These are phyloP conservation scores for Caenorhabditis sp. DNA, from an alignment of 2,888 invertebrate species.

Conservation along the genomic window DNA sequence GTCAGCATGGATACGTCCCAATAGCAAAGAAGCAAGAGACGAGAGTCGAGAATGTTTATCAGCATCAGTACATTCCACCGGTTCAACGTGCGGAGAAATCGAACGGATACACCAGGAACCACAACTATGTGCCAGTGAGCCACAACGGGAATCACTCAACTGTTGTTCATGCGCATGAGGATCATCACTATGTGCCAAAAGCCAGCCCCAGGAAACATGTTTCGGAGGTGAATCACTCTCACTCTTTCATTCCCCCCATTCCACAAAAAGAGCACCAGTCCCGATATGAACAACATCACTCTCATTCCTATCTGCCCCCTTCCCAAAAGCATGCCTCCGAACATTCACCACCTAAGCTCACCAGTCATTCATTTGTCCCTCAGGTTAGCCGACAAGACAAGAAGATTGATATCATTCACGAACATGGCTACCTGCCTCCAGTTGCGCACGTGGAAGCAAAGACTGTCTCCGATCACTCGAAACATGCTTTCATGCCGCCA, in stretches of 20 bases:
- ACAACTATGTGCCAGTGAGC: slow-evolving; percentile 40
- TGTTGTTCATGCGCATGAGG: not conserved
- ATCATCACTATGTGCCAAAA: slow-evolving; percentile 54
- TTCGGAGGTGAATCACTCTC: slow-evolving; percentile 59
- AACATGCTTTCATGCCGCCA: slow-evolving; percentile 42
- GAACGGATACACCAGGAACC: slow-evolving; percentile 42
- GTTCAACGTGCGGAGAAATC: slow-evolving; percentile 19
- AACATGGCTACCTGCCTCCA: slow-evolving; percentile 37
- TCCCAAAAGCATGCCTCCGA: slow-evolving; percentile 30
- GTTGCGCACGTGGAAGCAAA: not conserved
- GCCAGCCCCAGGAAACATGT: slow-evolving; percentile 37
- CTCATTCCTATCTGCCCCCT: slow-evolving; percentile 52
- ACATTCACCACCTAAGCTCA: slow-evolving; percentile 47
- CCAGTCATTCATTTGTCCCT: slow-evolving; percentile 59
- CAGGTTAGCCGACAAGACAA: slow-evolving; percentile 31
- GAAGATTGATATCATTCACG: slow-evolving; percentile 28
- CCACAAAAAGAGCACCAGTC: slow-evolving; percentile 47
- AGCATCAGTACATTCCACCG: slow-evolving; percentile 41
- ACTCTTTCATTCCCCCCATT: slow-evolving; percentile 58
- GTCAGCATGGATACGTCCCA: slow-evolving; percentile 55
- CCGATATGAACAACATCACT: slow-evolving; percentile 48
- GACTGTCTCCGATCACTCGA: slow-evolving; percentile 17
- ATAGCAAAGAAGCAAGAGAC: slow-evolving; percentile 21
- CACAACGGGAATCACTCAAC: slow-evolving; percentile 6
- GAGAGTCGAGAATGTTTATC: slow-evolving; percentile 8